These are phyloP conservation scores for Drosophila formosana DNA, from an alignment of 2,888 invertebrate genomes.

Conservation along the genomic window DNA sequence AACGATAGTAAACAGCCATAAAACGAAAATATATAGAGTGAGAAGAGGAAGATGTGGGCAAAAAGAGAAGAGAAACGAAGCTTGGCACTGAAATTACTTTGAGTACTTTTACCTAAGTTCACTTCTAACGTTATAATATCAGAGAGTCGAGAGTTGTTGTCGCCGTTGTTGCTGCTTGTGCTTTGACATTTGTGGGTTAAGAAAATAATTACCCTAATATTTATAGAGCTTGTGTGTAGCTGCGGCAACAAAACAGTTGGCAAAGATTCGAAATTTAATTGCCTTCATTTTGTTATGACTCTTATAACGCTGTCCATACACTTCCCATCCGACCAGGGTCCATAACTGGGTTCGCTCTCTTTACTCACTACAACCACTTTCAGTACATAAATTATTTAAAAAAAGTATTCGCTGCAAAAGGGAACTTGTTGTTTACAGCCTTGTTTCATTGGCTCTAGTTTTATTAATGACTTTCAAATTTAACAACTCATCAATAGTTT, in stretches of 20 bases:
- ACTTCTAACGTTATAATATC: slow-evolving; percentile 51
- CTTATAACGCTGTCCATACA: slow-evolving; percentile 1
- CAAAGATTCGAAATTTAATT: slow-evolving; percentile 16
- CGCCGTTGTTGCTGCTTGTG: slow-evolving; percentile 25
- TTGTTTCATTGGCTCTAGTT: not conserved
- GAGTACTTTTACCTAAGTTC: slow-evolving; percentile 53
- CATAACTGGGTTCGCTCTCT: not conserved
- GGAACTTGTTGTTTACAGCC: not conserved
- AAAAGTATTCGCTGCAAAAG: not conserved
- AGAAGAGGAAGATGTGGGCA: not conserved
- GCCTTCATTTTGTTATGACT: slow-evolving; percentile 5
- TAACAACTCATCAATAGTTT: slow-evolving; percentile 8
- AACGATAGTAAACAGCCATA: slow-evolving; percentile 60
- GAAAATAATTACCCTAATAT: slow-evolving; percentile 70
- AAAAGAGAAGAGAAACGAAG: slow-evolving; percentile 18
- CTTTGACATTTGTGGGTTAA: slow-evolving; percentile 76
- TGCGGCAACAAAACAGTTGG: slow-evolving; percentile 35
- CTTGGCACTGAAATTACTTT: slow-evolving; percentile 60
- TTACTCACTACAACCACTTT: not conserved
- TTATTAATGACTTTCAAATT: slow-evolving; percentile 2
- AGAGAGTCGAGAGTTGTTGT: slow-evolving; percentile 22
- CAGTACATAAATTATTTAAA: not conserved
- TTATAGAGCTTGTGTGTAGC: slow-evolving; percentile 45
- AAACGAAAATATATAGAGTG: slow-evolving; percentile 54
- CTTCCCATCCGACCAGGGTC: not conserved